A percentile compares a stretch with the other conserved stretches of the same genome.
Evolutionary conservation across 2,797 vertebrate genomes (phyloP).

Genomic region (Parambassis ranga): DNA sequence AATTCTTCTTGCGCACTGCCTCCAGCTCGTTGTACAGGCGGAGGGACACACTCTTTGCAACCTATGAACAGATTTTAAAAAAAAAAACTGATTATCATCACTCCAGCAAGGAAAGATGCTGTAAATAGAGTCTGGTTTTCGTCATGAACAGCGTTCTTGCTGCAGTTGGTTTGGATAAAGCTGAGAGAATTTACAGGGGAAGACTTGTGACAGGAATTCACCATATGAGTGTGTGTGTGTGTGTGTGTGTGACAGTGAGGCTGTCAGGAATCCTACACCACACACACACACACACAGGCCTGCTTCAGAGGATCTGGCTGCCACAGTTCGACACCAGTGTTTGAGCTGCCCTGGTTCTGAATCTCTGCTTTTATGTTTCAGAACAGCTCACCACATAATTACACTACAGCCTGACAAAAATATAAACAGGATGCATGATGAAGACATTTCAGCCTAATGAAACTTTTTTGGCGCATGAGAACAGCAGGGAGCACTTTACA

Average conservation of each 20-base stretch:
- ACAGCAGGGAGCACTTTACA: constrained; percentile 52
- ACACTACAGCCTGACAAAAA: constrained; percentile 42
- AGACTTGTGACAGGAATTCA: constrained; percentile 54
- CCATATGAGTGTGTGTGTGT: constrained; percentile 19
- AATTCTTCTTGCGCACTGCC: constrained; percentile 88
- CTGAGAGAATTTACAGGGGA: constrained; percentile 43
- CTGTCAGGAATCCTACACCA: constrained; percentile 49
- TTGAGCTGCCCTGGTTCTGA: constrained; percentile 27
- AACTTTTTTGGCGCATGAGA: constrained; percentile 37
- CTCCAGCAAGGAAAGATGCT: not conserved
- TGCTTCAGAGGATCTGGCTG: constrained; percentile 23
- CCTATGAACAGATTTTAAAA: constrained; percentile 81
- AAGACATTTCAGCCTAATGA: constrained; percentile 48
- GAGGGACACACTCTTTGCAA: constrained; percentile 94
- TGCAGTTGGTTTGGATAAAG: constrained; percentile 24
- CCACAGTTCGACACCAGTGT: constrained; percentile 16
- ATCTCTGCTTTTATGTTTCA: constrained; percentile 34
- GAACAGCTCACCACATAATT: constrained; percentile 60
- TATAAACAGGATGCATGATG: constrained; percentile 67
- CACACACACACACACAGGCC: not conserved
- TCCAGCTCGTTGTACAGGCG: constrained; percentile 93
- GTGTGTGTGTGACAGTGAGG: constrained; percentile 5
- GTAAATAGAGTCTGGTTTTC: not conserved
- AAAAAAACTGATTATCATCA: not conserved
- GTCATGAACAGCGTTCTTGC: not conserved